Percentiles rank a stretch among this genome's conserved stretches.
These are phyloP conservation scores for Crypturellus undulatus DNA, from an alignment of 2,113 vertebrate species.

Conservation along the genomic window DNA sequence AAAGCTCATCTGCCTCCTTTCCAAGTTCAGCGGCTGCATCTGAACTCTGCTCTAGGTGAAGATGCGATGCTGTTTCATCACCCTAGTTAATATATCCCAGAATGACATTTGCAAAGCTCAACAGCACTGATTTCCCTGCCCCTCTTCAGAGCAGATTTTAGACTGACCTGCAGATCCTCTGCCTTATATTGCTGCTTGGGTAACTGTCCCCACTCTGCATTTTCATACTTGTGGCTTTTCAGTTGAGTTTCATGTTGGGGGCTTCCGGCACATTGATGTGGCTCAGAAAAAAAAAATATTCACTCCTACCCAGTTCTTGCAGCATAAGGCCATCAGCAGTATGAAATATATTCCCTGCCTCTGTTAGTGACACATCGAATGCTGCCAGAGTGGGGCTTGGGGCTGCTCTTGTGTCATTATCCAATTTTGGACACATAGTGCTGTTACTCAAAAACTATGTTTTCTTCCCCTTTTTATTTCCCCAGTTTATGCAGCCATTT, in stretches of 20 bases:
- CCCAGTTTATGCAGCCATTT: rapidly evolving
- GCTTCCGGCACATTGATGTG: not conserved
- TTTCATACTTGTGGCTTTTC: not conserved
- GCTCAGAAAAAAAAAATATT: not conserved
- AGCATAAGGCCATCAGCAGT: not conserved
- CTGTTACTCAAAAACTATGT: not conserved
- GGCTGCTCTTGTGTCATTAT: not conserved
- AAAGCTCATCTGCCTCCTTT: conserved; percentile 14
- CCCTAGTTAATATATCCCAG: conserved; percentile 37
- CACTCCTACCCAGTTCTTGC: not conserved
- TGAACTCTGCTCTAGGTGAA: not conserved
- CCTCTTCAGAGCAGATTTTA: not conserved
- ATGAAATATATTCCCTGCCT: not conserved
- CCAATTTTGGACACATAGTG: not conserved
- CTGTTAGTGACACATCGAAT: not conserved
- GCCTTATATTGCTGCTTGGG: not conserved
- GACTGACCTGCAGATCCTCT: not conserved
- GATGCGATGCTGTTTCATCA: conserved; percentile 42
- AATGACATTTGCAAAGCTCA: not conserved
- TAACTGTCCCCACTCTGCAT: not conserved
- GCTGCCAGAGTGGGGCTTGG: not conserved
- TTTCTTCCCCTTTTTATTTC: not conserved
- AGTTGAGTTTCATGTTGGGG: not conserved
- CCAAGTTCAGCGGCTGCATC: not conserved
- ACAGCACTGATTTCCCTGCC: not conserved